A percentile compares a stretch with the other conserved stretches of the same genome.
These are phyloP conservation scores for Hartigia nigra DNA, from an alignment of 2,888 invertebrate species.

Conservation along the genomic window DNA sequence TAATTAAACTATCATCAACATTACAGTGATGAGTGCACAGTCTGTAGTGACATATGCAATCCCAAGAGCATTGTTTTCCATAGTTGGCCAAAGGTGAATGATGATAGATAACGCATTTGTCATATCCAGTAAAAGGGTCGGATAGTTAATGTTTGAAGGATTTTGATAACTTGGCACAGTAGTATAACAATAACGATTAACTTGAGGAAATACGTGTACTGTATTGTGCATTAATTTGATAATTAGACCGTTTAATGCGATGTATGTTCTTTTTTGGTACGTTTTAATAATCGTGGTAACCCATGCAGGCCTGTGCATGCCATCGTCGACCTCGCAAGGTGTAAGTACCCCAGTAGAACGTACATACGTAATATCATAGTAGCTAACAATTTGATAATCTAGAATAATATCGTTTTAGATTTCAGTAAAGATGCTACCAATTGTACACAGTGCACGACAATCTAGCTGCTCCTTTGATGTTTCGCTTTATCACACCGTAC, in stretches of 20 bases:
- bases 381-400: background rate
- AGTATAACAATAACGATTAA: background rate
- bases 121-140: background rate
- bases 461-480: conserved; percentile 30
- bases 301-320: conserved; percentile 84
- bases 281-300: conserved; percentile 55
- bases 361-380: conserved; percentile 11
- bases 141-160: background rate
- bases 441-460: conserved; percentile 28
- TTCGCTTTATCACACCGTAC: conserved; percentile 10
- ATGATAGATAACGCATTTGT: background rate
- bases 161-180: background rate
- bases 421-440: conserved; percentile 2
- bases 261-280: conserved; percentile 52
- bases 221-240: background rate
- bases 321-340: conserved; percentile 88
- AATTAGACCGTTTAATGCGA: conserved; percentile 35
- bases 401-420: background rate
- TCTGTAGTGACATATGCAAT: too few relatives aligned
- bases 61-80: background rate
- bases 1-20: too few relatives aligned
- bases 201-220: background rate
- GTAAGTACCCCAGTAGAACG: conserved; percentile 75
- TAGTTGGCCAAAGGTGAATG: background rate
- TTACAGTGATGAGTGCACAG: too few relatives aligned